Evolutionary conservation across 2,888 invertebrate species (phyloP).

Genomic region (Serripes groenlandicus): DNA sequence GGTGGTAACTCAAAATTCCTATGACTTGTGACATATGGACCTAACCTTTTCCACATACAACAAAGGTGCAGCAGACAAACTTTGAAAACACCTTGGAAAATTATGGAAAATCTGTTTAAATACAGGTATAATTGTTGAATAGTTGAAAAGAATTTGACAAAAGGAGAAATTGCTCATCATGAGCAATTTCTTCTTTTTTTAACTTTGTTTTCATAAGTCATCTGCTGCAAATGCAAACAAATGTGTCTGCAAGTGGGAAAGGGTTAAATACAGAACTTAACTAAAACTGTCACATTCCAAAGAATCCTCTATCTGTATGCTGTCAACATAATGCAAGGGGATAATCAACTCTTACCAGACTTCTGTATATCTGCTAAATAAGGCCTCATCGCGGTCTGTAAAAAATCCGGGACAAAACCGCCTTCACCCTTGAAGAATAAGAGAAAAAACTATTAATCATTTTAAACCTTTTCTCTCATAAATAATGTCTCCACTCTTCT

Average conservation of each 20-base stretch:
- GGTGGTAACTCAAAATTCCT: no score
- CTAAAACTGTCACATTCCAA: background rate
- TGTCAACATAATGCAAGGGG: background rate
- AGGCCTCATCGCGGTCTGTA: conserved; percentile 86
- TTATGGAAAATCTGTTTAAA: no score
- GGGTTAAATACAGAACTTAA: background rate
- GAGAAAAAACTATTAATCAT: background rate
- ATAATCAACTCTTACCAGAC: conserved; percentile 82
- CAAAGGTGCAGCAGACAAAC: no score
- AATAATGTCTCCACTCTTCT: no score
- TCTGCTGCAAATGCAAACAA: no score
- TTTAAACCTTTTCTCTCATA: background rate
- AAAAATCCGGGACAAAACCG: conserved; percentile 88
- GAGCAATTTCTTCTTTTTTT: background rate
- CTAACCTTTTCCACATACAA: no score
- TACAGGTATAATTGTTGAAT: background rate
- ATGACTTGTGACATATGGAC: no score
- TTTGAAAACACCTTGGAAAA: no score
- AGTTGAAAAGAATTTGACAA: background rate
- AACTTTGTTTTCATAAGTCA: background rate
- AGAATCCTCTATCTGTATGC: background rate
- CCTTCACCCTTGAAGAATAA: conserved; percentile 67
- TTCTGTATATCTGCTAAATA: conserved; percentile 86
- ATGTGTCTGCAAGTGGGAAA: no score
- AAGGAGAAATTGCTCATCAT: background rate